phyloP scores from a whole-genome alignment of 1,140 invertebrate species.

The Phenacoccus solenopsis region DNA sequence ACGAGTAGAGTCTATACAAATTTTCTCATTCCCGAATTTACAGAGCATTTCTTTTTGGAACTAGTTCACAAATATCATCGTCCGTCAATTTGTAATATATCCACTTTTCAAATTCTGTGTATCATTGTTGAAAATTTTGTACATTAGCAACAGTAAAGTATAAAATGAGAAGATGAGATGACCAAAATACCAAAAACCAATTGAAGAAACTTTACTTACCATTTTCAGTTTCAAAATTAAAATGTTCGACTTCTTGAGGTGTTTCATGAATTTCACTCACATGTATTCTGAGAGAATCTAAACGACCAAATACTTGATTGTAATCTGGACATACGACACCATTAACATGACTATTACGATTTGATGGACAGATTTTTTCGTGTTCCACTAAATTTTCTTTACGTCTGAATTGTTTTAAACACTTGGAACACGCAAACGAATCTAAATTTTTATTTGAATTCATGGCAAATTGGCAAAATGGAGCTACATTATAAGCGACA shows the following conservation, averaged over 20 bases:
- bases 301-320: background rate
- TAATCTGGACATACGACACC: background rate
- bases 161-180: too few species aligned
- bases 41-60: conserved; percentile 11
- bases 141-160: too few species aligned
- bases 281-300: background rate
- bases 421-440: background rate
- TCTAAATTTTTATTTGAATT: background rate
- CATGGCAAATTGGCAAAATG: background rate
- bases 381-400: background rate
- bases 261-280: background rate
- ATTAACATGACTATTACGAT: background rate
- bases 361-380: background rate
- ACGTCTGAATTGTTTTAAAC: background rate
- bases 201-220: too few species aligned
- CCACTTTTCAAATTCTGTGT: too few species aligned
- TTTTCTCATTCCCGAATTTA: conserved; percentile 13
- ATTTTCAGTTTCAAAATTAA: background rate
- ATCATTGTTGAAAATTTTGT: too few species aligned
- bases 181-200: too few species aligned
- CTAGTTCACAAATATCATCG: background rate
- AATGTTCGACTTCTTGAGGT: background rate
- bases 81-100: background rate
- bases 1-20: conserved; percentile 11
- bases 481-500: too few species aligned